Evolutionary conservation across 2,113 vertebrate species (phyloP), one percentile per base, ranked within the genome.

Genomic region (Lagopus muta): DNA sequence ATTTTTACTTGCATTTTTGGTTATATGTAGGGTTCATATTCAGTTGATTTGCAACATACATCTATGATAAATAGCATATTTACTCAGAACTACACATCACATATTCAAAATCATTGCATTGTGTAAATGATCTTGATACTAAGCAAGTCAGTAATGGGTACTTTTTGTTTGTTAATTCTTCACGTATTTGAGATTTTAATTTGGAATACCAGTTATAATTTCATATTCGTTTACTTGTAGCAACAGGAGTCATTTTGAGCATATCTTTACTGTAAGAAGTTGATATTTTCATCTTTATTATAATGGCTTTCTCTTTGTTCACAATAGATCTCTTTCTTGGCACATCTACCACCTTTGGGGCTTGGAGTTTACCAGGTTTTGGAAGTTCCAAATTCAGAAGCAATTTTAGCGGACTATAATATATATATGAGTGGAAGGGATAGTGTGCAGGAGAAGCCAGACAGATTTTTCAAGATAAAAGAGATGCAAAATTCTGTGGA

Each of bases 241-340:
- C 19, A 70, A 67, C 77, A 32, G 2, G 34, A 61, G 4, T 62
- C 77, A 40, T 2, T 50, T 2, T 66, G 13, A 82, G 11, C 27
- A 13, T 79, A 50, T 61, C 48, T 82, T 32, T 25, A 28, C 1
- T 40, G 45, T 27, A 21, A 40, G 28, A 69, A 54, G 13, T 71
- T 72, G 10, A 34, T 72, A 54, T 30, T 74, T 67, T 17, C 1
- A 6, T 60, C 5, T 17, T 90, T 86, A 52, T 50, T 75, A 13
- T 81, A 71, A 83, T 45, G 8, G 0, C 4, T 74, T 30, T 21
- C 82, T 67, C 22, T 81, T 93, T 70, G 2, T 7, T 84, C 80
- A 82, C 73, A 54, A 89, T 96, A 99, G 99, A 73, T 99, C 6
- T 98, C 98, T 90, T 99, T 99, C 13, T 30, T 98, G 83, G 98